Conservation (phyloP, 2,888 invertebrate species). For the Beris chalybata region DNA sequence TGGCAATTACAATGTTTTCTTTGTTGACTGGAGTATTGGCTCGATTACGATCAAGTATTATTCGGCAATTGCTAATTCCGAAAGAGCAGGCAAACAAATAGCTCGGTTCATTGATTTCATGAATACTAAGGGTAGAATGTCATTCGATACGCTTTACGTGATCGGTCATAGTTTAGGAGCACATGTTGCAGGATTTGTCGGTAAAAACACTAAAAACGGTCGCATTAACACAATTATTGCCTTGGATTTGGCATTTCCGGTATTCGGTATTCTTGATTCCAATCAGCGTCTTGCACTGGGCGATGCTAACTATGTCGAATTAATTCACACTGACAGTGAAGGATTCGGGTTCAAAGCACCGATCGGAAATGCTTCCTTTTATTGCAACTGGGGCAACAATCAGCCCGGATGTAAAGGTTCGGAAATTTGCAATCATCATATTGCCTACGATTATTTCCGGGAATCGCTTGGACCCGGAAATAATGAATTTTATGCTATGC, state of each 20-base stretch:
- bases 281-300: slow-evolving; percentile 34
- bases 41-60: slow-evolving; percentile 62
- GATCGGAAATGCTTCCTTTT: slow-evolving; percentile 44
- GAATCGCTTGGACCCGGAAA: slow-evolving; percentile 20
- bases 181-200: slow-evolving; percentile 62
- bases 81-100: slow-evolving; percentile 45
- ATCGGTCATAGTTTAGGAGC: slow-evolving; percentile 65
- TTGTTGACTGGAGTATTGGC: slow-evolving; percentile 63
- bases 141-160: slow-evolving; percentile 57
- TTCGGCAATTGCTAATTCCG: slow-evolving; percentile 57
- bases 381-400: slow-evolving; percentile 43
- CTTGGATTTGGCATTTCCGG: slow-evolving; percentile 45
- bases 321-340: slow-evolving; percentile 44
- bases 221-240: slow-evolving; percentile 60
- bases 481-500: slow-evolving; percentile 1
- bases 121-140: slow-evolving; percentile 56
- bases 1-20: slow-evolving; percentile 63
- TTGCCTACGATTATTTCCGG: slow-evolving; percentile 30
- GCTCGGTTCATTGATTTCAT: slow-evolving; percentile 51
- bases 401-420: slow-evolving; percentile 44
- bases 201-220: slow-evolving; percentile 60
- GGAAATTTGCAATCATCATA: slow-evolving; percentile 31
- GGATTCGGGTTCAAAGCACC: slow-evolving; percentile 38
- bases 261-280: slow-evolving; percentile 43
- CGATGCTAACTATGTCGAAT: slow-evolving; percentile 43